Evolutionary conservation across 2,113 vertebrate genomes (phyloP).

Genomic region (Pavo muticus): DNA sequence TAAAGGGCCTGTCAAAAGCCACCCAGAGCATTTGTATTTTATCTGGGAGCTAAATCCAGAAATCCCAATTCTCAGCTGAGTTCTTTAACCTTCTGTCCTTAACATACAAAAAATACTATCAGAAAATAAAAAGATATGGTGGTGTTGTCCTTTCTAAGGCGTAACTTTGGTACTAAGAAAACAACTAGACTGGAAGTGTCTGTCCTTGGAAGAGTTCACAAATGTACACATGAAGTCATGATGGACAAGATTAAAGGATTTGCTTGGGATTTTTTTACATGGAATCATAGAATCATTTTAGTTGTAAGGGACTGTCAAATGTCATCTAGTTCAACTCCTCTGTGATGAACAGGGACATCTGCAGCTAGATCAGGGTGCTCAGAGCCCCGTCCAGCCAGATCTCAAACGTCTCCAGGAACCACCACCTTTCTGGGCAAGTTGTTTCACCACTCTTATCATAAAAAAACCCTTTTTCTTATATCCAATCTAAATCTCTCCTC

Average conservation of each 20-base stretch:
- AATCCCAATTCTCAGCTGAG: not conserved
- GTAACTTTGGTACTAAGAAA: not conserved
- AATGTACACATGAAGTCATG: not conserved
- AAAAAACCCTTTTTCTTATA: no score
- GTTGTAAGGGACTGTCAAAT: no score
- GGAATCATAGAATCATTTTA: not conserved
- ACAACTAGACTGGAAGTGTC: not conserved
- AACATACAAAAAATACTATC: not conserved
- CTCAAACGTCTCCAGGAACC: no score
- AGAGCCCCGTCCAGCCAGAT: no score
- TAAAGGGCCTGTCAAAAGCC: slow-evolving; percentile 12
- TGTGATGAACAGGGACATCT: no score
- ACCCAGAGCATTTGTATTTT: not conserved
- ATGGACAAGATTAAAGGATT: not conserved
- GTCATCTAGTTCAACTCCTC: no score
- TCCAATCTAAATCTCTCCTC: no score
- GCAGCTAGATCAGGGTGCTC: no score
- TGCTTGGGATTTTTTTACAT: not conserved
- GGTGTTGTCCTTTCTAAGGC: not conserved
- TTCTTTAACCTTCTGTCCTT: not conserved
- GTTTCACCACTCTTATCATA: no score
- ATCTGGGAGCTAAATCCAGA: not conserved
- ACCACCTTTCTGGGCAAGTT: no score
- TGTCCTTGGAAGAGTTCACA: not conserved
- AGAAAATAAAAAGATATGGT: not conserved